A percentile compares a stretch with the other conserved stretches of the same genome.
phyloP scores from a whole-genome alignment of 2,888 invertebrate genomes.

The Caenorhabditis drosophilae region DNA sequence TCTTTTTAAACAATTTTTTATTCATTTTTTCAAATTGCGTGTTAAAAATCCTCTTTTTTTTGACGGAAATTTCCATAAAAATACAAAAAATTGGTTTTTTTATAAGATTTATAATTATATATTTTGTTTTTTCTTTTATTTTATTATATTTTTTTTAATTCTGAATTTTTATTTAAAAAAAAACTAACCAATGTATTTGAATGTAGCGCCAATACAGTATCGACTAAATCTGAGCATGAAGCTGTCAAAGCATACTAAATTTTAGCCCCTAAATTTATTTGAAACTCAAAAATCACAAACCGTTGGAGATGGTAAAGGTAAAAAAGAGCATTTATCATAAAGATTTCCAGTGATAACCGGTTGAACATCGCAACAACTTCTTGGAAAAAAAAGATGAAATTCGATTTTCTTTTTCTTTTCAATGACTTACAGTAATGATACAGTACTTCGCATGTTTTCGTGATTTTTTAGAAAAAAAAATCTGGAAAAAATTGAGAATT shows the following conservation, averaged over 20 bases:
- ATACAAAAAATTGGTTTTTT: not conserved
- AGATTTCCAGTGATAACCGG: slow-evolving; percentile 33
- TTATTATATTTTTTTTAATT: not conserved
- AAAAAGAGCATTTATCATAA: slow-evolving; percentile 24
- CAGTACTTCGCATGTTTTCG: no score
- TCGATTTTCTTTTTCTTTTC: no score
- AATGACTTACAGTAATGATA: no score
- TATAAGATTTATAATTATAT: not conserved
- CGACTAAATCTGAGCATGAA: slow-evolving; percentile 35
- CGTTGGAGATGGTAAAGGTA: slow-evolving; percentile 16
- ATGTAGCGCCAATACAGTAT: slow-evolving; percentile 33
- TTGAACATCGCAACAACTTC: slow-evolving; percentile 33
- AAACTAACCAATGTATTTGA: slow-evolving; percentile 33
- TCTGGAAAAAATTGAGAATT: no score
- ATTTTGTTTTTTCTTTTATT: not conserved
- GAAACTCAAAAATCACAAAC: not conserved
- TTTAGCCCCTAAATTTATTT: not conserved
- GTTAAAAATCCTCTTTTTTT: not conserved
- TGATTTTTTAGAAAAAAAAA: no score
- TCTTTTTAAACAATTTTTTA: not conserved
- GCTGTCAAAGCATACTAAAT: slow-evolving; percentile 35
- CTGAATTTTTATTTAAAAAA: no score
- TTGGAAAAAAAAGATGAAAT: no score
- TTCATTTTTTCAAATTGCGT: not conserved
- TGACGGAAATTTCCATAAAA: no score